Conservation (phyloP, 2,888 invertebrate genomes). For the Euzetes globulus region DNA sequence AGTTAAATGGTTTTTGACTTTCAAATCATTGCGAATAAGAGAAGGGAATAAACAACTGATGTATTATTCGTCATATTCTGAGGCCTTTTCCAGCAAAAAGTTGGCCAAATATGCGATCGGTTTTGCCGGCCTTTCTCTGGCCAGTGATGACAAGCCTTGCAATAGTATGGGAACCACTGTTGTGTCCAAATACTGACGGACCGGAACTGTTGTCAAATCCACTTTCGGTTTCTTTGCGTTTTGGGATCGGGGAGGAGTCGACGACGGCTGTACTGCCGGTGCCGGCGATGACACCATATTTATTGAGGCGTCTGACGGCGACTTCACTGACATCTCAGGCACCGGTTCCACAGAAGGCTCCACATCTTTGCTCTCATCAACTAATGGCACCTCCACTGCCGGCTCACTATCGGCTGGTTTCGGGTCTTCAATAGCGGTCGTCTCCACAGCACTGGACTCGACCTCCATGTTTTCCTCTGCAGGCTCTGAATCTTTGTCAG, state of each 20-base stretch:
- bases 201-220: slow-evolving; percentile 34
- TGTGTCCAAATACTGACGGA: slow-evolving; percentile 38
- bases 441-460: not conserved
- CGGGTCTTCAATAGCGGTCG: not conserved
- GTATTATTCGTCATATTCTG: slow-evolving; percentile 22
- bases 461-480: not conserved
- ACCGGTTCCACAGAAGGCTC: slow-evolving; percentile 16
- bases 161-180: slow-evolving; percentile 39
- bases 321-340: not conserved
- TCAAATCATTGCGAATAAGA: not conserved
- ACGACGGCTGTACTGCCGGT: slow-evolving; percentile 11
- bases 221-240: slow-evolving; percentile 32
- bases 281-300: not conserved
- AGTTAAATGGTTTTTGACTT: not conserved
- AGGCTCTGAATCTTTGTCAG: not conserved
- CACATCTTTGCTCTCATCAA: not conserved
- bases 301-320: not conserved
- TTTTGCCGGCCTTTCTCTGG: slow-evolving; percentile 36
- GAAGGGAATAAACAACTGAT: too few species aligned
- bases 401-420: not conserved
- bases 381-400: not conserved
- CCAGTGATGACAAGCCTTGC: slow-evolving; percentile 36
- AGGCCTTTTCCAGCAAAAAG: slow-evolving; percentile 34
- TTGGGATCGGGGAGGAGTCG: slow-evolving; percentile 12
- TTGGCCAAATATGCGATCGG: slow-evolving; percentile 38